Base-by-base conservation (phyloP, 2,888 invertebrate genomes). In the Geophilus truncorum region DNA sequence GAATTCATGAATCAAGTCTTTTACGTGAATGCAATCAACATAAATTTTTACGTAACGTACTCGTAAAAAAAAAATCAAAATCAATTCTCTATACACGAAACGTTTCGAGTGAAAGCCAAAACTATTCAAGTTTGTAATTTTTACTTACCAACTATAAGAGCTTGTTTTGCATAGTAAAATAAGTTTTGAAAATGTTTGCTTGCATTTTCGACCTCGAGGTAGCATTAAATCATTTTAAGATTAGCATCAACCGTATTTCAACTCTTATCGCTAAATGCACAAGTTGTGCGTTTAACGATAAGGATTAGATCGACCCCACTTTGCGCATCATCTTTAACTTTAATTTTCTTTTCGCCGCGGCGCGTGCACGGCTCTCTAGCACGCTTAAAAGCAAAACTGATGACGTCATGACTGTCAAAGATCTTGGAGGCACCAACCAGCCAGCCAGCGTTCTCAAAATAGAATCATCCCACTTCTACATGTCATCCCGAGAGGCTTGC, bases 401-500 rank as follows among this genome's bases (percentile, higher is more conserved):
- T 70, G 70, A 70, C 70, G 70, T 70, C 25, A 4, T 28, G n/a
- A 1, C 70, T 1, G 28, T 10, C 70, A 28, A 25, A 70, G 25
- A 70, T 70, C 70, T 25, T 28, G 70, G 28, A n/a, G 70, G 70
- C 70, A n/a, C 70, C 70, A 70, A 10, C 28, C 23, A 70, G 28
- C 70, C 70, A 70, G 6, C 28, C 23, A 70, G 28, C 70, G 28
- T 70, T 70, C 70, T 12, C 28, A 12, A 70, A 70, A 70, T 70
- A 70, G 70, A 70, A 70, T 70, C 70, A 25, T 70, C 70, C 70
- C 28, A 70, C 70, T 70, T 15, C 28, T 70, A 70, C 25, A 28
- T 70, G 70, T 25, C 70, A 70, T 70, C 70, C 70, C 70, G 70
- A 70, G 25, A 70, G 70, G 28, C 23, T 51, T 6, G 25, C 70